Evolutionary conservation across 2,888 invertebrate species (phyloP).

Genomic region (Drosophila helvetica): DNA sequence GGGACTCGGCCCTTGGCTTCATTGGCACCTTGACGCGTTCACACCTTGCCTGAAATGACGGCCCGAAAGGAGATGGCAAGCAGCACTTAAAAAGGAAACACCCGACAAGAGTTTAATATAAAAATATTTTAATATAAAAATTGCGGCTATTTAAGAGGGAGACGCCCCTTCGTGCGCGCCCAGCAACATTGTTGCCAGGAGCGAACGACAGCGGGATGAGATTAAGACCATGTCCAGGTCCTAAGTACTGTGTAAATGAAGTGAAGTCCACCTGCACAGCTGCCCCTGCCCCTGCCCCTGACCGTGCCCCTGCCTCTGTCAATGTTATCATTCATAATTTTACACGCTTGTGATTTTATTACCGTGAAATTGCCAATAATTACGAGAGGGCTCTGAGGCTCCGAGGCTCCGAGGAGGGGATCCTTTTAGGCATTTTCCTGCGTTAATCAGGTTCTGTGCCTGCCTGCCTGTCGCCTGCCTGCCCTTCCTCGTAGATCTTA

Average conservation of each 20-base stretch:
- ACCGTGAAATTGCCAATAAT: slow-evolving; percentile 81
- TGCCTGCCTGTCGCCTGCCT: too few relatives aligned
- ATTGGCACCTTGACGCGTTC: slow-evolving; percentile 76
- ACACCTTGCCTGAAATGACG: slow-evolving; percentile 63
- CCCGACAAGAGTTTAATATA: slow-evolving; percentile 34
- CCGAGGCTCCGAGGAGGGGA: background rate
- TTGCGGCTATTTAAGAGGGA: slow-evolving; percentile 65
- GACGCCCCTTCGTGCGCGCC: slow-evolving; percentile 55
- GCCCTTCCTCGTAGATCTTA: slow-evolving; percentile 36
- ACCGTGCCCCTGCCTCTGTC: slow-evolving; percentile 2
- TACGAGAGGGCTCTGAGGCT: slow-evolving; percentile 56
- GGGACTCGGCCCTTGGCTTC: slow-evolving; percentile 48
- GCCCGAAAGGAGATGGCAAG: slow-evolving; percentile 1
- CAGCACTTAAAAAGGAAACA: background rate
- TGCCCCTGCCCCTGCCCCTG: too few relatives aligned
- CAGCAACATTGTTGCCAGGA: slow-evolving; percentile 39
- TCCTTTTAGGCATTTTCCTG: slow-evolving; percentile 20
- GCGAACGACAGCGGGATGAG: slow-evolving; percentile 7
- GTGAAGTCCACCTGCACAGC: slow-evolving; percentile 64
- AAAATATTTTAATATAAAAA: slow-evolving; percentile 66
- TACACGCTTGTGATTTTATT: slow-evolving; percentile 80
- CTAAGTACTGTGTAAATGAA: slow-evolving; percentile 46
- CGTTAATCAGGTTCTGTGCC: slow-evolving; percentile 42
- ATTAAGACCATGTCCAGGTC: slow-evolving; percentile 47
- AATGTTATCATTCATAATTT: slow-evolving; percentile 76